Evolutionary conservation across 2,113 vertebrate species (phyloP), one percentile per base, ranked within the genome.

Genomic region (Micromys minutus): DNA sequence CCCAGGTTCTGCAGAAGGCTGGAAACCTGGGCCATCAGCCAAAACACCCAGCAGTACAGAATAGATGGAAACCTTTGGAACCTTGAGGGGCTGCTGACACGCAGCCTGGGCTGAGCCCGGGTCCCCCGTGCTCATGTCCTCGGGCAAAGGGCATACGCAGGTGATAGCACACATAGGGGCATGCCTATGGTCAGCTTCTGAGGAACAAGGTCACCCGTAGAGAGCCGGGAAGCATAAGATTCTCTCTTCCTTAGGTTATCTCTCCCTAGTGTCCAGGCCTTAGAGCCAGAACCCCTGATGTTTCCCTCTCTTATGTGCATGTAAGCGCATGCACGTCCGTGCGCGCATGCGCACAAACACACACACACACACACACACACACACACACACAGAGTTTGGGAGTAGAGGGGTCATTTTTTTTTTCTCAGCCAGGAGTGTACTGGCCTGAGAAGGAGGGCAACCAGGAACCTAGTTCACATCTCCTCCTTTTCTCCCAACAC

Each of bases 1-100:
- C 26, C 17, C 34, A 55, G 69, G 57, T 69, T 42, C 17, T 4
- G 10, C 34, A 17, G 2, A 26, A 57, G 39, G 34, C 71, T 50
- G 21, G 22, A 55, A 90, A 45, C 21, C 36, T 34, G 39, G 2
- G 6, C 10, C 13, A 19, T 17, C 4, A 0, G 12, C 65, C 36
- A 57, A 16, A 1, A 1, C 36, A 63, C 55, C 31, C n/a, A 2
- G 24, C n/a, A 55, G 47, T 17, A 0, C 36, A n/a, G 12, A 1
- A 80, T 1, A 9, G 34, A 47, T 39, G 31, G 57, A 34, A 31
- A 45, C 36, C 36, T 39, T 57, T 26, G 39, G 29, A 29, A 67
- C 10, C 0, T 45, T 19, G n/a, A 75, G 42, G 3, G 55, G 26
- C 81, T 83, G 16, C 83, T 13, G 74, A 31, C 21, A 21, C 11